phyloP scores from a whole-genome alignment of 2,888 invertebrate genomes.

The Myopa testacea region DNA sequence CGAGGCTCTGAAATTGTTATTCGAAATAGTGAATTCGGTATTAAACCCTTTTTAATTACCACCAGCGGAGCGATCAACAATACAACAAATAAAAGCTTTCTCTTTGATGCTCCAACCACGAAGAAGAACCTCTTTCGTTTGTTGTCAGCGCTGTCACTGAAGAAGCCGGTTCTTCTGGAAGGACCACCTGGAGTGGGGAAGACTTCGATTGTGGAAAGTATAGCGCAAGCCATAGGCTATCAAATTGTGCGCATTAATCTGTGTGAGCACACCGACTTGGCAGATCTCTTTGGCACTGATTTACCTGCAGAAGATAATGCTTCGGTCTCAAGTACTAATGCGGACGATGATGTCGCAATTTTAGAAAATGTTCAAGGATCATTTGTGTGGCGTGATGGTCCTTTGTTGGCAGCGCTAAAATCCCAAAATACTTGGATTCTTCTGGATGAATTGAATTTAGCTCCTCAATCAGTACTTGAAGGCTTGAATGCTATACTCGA shows the following conservation, averaged over 20 bases:
- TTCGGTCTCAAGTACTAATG: slow-evolving; percentile 44
- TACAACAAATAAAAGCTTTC: slow-evolving; percentile 69
- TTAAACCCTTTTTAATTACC: slow-evolving; percentile 79
- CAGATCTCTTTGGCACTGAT: slow-evolving; percentile 98
- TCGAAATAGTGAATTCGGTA: slow-evolving; percentile 72
- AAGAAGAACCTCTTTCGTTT: slow-evolving; percentile 85
- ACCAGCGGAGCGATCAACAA: slow-evolving; percentile 52
- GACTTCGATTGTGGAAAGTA: slow-evolving; percentile 91
- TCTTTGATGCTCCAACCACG: slow-evolving; percentile 83
- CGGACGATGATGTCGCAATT: slow-evolving; percentile 49
- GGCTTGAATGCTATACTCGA: slow-evolving; percentile 98
- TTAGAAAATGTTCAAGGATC: slow-evolving; percentile 72
- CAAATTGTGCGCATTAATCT: slow-evolving; percentile 93
- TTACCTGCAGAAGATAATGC: slow-evolving; percentile 89
- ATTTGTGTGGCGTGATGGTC: slow-evolving; percentile 97
- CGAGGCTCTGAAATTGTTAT: slow-evolving; percentile 59
- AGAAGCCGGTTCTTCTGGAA: slow-evolving; percentile 93
- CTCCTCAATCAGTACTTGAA: slow-evolving; percentile 98
- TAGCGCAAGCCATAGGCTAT: slow-evolving; percentile 87
- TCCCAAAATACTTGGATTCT: slow-evolving; percentile 92
- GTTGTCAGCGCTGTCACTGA: slow-evolving; percentile 88
- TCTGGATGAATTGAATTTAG: slow-evolving; percentile 97
- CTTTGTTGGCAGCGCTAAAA: slow-evolving; percentile 91
- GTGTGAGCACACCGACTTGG: slow-evolving; percentile 99
- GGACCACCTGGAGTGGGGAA: slow-evolving; percentile 99